These are phyloP conservation scores for Calephelis perditalis DNA, from an alignment of 2,888 invertebrate genomes.

Conservation along the genomic window DNA sequence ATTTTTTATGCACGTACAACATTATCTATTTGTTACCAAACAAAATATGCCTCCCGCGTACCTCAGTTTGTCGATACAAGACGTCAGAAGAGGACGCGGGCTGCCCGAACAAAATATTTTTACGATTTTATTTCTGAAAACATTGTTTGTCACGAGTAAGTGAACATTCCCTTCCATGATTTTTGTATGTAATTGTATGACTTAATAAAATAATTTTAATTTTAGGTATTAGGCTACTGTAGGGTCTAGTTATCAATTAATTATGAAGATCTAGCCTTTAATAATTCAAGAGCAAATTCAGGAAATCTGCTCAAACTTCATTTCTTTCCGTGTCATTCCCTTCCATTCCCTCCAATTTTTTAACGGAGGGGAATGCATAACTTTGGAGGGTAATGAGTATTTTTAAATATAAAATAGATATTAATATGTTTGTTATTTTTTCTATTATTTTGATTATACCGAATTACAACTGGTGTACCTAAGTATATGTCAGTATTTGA, in stretches of 20 bases:
- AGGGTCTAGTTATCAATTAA: slow-evolving; percentile 6
- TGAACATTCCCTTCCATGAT: slow-evolving; percentile 6
- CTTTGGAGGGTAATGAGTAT: not conserved
- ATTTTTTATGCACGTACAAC: no score
- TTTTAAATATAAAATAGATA: not conserved
- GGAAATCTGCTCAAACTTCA: slow-evolving; percentile 9
- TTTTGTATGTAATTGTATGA: not conserved
- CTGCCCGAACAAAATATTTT: slow-evolving; percentile 9
- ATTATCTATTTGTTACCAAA: no score
- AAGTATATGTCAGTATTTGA: not conserved
- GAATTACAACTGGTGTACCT: not conserved
- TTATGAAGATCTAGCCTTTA: slow-evolving; percentile 3
- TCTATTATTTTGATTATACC: slow-evolving; percentile 1
- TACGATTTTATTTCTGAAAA: slow-evolving; percentile 1
- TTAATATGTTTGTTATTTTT: not conserved
- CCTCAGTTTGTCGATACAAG: not conserved
- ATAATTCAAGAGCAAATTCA: slow-evolving; percentile 1
- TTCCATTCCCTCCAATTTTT: slow-evolving; percentile 5
- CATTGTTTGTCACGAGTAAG: slow-evolving; percentile 11
- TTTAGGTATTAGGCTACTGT: slow-evolving; percentile 7
- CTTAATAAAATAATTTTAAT: slow-evolving; percentile 2
- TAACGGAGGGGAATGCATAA: slow-evolving; percentile 2
- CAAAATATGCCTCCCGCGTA: slow-evolving; percentile 1
- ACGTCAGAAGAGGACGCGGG: not conserved
- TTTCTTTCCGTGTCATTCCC: slow-evolving; percentile 8